These are phyloP conservation scores for Perdita meconis DNA, from an alignment of 2,888 invertebrate species.

Conservation along the genomic window DNA sequence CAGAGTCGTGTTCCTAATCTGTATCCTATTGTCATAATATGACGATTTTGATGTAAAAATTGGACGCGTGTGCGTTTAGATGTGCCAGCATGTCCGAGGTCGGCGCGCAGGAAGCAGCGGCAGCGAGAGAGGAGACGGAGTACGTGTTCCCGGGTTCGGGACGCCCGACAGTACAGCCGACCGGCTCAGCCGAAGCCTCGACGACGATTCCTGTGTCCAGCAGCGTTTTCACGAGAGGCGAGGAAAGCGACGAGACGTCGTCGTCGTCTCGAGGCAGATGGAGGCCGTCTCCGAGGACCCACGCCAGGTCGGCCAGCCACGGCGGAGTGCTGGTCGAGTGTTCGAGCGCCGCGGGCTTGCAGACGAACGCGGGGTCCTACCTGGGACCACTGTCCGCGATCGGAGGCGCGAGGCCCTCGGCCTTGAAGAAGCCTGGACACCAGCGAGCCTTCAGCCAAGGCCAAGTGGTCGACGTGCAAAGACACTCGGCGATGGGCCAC, in stretches of 20 bases:
- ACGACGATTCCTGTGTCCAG: constrained; percentile 38
- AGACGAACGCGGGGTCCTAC: constrained; percentile 45
- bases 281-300: constrained; percentile 82
- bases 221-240: constrained; percentile 48
- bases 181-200: constrained; percentile 30
- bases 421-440: constrained; percentile 91
- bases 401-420: constrained; percentile 86
- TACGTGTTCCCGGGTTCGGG: constrained; percentile 80
- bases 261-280: constrained; percentile 46
- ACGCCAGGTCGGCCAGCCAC: constrained; percentile 94
- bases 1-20: too few relatives aligned
- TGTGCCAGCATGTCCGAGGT: constrained; percentile 89
- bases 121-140: constrained; percentile 79
- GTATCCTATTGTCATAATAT: too few relatives aligned
- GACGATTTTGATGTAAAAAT: too few relatives aligned
- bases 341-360: constrained; percentile 80
- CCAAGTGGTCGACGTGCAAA: constrained; percentile 89
- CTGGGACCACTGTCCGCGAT: constrained; percentile 72
- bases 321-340: constrained; percentile 87
- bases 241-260: constrained; percentile 55
- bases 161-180: too few relatives aligned
- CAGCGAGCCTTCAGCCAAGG: constrained; percentile 95
- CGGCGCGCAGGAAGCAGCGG: constrained; percentile 86
- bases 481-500: constrained; percentile 86
- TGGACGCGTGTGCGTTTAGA: constrained; percentile 80